Conservation (phyloP, 2,113 vertebrate genomes). For the Crotalus helleri region DNA sequence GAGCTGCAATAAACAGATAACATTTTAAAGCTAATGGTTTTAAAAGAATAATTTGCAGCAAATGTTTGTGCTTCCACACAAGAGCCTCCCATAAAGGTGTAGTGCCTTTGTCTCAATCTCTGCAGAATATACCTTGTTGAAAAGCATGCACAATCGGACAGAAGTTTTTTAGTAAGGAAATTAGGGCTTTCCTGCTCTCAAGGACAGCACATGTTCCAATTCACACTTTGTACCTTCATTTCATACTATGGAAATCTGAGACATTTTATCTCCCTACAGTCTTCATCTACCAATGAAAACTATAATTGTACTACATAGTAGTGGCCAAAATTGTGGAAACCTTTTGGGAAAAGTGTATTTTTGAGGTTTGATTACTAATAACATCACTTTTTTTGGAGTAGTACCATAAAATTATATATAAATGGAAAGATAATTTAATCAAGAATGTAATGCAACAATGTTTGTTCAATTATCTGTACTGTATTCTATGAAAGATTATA, state of each 20-base stretch:
- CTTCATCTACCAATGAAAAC: background rate
- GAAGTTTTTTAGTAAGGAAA: conserved; percentile 1
- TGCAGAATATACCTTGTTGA: conserved; percentile 23
- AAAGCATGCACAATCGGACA: background rate
- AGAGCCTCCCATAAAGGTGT: conserved; percentile 10
- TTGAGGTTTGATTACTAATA: too few species aligned
- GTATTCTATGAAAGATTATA: too few species aligned
- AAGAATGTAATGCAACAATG: too few species aligned
- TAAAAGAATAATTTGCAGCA: conserved; percentile 46
- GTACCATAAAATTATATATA: too few species aligned
- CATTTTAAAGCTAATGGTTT: conserved; percentile 48
- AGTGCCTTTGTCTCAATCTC: conserved; percentile 14
- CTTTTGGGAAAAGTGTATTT: too few species aligned
- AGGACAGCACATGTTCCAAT: background rate
- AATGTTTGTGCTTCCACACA: conserved; percentile 22
- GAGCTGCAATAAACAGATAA: conserved; percentile 37
- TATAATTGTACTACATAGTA: background rate
- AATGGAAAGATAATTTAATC: too few species aligned
- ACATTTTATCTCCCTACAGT: background rate
- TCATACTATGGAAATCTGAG: background rate
- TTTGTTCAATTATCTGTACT: too few species aligned
- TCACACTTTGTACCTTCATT: background rate
- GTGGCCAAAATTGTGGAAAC: too few species aligned
- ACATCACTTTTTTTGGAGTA: too few species aligned
- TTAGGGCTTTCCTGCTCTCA: background rate